Evolutionary conservation across 2,113 vertebrate genomes (phyloP), one percentile per base, ranked within the genome.

Genomic region (Pterocles gutturalis): DNA sequence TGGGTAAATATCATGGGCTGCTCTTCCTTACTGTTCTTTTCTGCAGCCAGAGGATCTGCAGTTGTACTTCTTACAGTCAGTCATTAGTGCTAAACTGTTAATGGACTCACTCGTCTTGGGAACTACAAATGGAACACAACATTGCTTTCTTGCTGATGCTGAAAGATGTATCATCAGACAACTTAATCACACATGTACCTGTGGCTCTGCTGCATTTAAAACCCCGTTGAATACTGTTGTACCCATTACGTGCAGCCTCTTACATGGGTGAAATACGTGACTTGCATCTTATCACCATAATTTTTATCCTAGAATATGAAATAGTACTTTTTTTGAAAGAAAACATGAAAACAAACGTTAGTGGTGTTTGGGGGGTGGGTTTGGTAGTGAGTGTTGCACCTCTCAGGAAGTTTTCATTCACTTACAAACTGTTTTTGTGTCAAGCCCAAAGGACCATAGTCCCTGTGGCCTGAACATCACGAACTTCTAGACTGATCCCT

Each of bases 41-140:
- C 93, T 90, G 85, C 96, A 84, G 81, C 34, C 79, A 66, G 75
- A 55, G 54, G 69, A 83, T 73, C 66, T 78, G 83, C 60, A 83
- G 58, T 93, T 93, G 62, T 66, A 91, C 76, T 90, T 93, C 31
- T 94, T 85, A 25, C 75, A 38, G 58, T 45, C 89, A 49, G 58
- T 64, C 62, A 24, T 96, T 96, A 97, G 90, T 51, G 90, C 79
- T 93, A 89, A 75, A 38, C 57, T 71, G 89, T 49, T 95, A 87
- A 96, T 71, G 71, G 87, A 76, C 80, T 95, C 83, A n/a, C 94
- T 97, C 83, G 77, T 91, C 69, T 86, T 66, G 13, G 75, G 38
- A 94, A 58, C 67, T 83, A 89, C 65, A 94, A 96, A 93, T 66
- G 88, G 18, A 93, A 86, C 54, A 69, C 83, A 66, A 83, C 76